Evolutionary conservation across 2,888 invertebrate species (phyloP).

Genomic region (Trichacis sp.): DNA sequence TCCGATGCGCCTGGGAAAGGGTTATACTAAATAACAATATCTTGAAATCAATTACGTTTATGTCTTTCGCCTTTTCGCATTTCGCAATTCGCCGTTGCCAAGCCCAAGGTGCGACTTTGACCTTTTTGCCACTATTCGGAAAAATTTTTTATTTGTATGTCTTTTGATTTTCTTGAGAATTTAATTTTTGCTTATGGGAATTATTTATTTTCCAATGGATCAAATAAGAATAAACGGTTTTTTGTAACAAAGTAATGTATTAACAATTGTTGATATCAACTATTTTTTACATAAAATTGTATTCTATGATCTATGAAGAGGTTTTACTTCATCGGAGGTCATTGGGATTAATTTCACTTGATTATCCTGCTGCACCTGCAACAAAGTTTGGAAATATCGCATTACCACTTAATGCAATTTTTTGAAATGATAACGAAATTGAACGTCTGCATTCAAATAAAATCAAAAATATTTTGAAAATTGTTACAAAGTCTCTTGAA

Average conservation of each 20-base stretch:
- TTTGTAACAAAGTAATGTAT: slow-evolving; percentile 8
- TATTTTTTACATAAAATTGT: slow-evolving; percentile 11
- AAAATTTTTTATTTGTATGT: slow-evolving; percentile 20
- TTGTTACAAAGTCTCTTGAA: too few species aligned
- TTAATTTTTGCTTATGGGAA: slow-evolving; percentile 2
- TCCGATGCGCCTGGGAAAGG: too few species aligned
- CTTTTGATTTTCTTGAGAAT: slow-evolving; percentile 6
- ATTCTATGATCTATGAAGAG: too few species aligned
- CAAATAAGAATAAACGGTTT: not conserved
- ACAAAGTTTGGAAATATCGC: not conserved
- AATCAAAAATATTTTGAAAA: too few species aligned
- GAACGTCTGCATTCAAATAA: too few species aligned
- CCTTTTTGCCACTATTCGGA: slow-evolving; percentile 46
- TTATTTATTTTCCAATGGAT: not conserved
- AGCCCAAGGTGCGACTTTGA: slow-evolving; percentile 55
- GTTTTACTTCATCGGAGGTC: too few species aligned
- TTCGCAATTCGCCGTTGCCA: slow-evolving; percentile 45
- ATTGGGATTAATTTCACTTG: slow-evolving; percentile 12
- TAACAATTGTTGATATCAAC: slow-evolving; percentile 9
- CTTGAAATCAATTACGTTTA: too few species aligned
- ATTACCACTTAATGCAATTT: not conserved
- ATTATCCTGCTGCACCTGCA: not conserved
- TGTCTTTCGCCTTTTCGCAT: slow-evolving; percentile 45
- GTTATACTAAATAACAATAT: too few species aligned
- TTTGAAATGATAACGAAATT: too few species aligned